These are phyloP conservation scores for Tolmerus cingulatus DNA, from an alignment of 2,888 invertebrate genomes.

Conservation along the genomic window DNA sequence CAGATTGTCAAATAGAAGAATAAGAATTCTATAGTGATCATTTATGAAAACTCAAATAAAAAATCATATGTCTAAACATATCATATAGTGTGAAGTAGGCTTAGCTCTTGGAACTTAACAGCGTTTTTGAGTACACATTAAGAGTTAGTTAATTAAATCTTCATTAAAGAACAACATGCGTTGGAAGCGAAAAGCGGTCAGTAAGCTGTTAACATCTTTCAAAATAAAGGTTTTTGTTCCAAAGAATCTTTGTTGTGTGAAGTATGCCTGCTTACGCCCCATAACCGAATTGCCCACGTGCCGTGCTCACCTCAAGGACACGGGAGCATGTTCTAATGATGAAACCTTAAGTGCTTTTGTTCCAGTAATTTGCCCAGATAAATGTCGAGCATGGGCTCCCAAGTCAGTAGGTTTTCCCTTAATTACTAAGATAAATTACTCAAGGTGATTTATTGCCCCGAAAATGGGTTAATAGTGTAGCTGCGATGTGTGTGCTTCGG, in stretches of 20 bases:
- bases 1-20: too few species aligned
- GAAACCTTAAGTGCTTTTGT: not conserved
- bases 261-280: not conserved
- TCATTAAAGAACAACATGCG: not conserved
- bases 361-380: not conserved
- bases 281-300: not conserved
- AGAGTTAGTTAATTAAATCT: not conserved
- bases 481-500: not conserved
- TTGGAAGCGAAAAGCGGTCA: not conserved
- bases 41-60: too few species aligned
- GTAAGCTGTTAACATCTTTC: not conserved
- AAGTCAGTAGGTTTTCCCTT: not conserved
- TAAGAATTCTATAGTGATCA: too few species aligned
- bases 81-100: not conserved
- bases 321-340: not conserved
- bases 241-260: not conserved
- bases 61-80: too few species aligned
- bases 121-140: not conserved
- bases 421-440: slow-evolving; percentile 20
- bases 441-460: not conserved
- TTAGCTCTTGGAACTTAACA: not conserved
- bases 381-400: not conserved
- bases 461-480: slow-evolving; percentile 1
- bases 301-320: not conserved
- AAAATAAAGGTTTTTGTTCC: not conserved